Evolutionary conservation across 2,797 vertebrate genomes (phyloP).

Genomic region (Crenichthys baileyi): DNA sequence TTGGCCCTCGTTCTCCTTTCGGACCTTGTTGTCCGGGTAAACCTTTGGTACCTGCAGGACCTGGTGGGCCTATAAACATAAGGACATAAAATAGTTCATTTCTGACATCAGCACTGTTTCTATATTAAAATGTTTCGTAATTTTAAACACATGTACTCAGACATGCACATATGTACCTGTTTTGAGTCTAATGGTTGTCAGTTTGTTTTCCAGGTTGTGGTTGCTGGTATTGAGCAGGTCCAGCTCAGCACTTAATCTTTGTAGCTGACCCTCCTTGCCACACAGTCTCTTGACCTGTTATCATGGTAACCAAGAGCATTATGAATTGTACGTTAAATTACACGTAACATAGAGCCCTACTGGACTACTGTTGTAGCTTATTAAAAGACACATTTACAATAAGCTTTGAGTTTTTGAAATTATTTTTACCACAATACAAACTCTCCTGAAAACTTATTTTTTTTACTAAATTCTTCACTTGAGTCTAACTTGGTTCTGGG

Average conservation of each 20-base stretch:
- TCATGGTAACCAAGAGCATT: slow-evolving; percentile 3
- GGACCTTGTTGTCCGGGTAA: slow-evolving; percentile 21
- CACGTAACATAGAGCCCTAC: neutral
- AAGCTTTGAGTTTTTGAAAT: neutral
- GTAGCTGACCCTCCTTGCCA: slow-evolving; percentile 52
- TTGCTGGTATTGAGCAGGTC: slow-evolving; percentile 58
- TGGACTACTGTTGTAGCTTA: neutral
- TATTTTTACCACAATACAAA: neutral
- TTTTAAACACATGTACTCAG: neutral
- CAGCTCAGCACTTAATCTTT: slow-evolving; percentile 39
- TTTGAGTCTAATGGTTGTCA: slow-evolving; percentile 65
- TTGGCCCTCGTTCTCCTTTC: slow-evolving; percentile 48
- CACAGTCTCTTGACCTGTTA: slow-evolving; percentile 57
- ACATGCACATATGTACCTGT: slow-evolving; percentile 65
- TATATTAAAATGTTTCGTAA: neutral
- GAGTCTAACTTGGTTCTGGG: neutral
- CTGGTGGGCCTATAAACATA: slow-evolving; percentile 39
- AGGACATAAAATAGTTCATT: neutral
- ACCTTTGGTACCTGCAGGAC: slow-evolving; percentile 39
- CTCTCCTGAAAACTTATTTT: neutral
- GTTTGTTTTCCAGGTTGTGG: slow-evolving; percentile 39
- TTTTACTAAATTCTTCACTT: neutral
- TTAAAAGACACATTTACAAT: neutral
- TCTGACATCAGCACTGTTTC: neutral
- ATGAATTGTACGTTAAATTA: neutral